Evolutionary conservation across 1,140 invertebrate genomes (phyloP).

Genomic region (Drosophila bocqueti): DNA sequence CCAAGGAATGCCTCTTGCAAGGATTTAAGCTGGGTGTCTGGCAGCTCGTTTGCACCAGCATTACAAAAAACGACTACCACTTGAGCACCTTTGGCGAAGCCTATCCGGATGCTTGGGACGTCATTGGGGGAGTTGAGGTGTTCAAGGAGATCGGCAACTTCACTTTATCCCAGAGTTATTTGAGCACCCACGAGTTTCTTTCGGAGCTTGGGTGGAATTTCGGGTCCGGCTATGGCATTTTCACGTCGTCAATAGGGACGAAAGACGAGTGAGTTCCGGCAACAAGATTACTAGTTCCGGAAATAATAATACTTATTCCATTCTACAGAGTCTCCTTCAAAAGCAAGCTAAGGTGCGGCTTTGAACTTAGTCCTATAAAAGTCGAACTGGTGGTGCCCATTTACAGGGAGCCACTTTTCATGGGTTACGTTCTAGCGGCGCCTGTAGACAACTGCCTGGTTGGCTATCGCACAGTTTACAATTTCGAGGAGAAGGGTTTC

Average conservation of each 20-base stretch:
- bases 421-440: slow-evolving; percentile 35
- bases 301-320: too few species aligned
- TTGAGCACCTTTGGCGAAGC: slow-evolving; percentile 31
- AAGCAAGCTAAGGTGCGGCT: slow-evolving; percentile 23
- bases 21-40: slow-evolving; percentile 53
- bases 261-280: slow-evolving; percentile 18
- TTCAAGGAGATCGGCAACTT: slow-evolving; percentile 17
- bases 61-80: neutral
- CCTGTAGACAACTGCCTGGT: slow-evolving; percentile 28
- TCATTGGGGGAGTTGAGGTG: slow-evolving; percentile 44
- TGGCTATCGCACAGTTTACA: slow-evolving; percentile 48
- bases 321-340: neutral
- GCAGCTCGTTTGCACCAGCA: slow-evolving; percentile 32
- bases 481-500: slow-evolving; percentile 18
- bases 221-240: neutral
- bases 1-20: slow-evolving; percentile 38
- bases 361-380: slow-evolving; percentile 31
- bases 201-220: neutral
- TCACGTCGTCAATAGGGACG: slow-evolving; percentile 4
- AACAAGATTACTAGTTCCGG: too few species aligned
- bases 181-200: slow-evolving; percentile 4
- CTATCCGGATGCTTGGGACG: neutral
- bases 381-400: slow-evolving; percentile 47
- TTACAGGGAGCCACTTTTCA: slow-evolving; percentile 14
- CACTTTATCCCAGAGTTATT: slow-evolving; percentile 24